phyloP scores from a whole-genome alignment of 2,888 invertebrate species.

The Caenorhabditis sp. region DNA sequence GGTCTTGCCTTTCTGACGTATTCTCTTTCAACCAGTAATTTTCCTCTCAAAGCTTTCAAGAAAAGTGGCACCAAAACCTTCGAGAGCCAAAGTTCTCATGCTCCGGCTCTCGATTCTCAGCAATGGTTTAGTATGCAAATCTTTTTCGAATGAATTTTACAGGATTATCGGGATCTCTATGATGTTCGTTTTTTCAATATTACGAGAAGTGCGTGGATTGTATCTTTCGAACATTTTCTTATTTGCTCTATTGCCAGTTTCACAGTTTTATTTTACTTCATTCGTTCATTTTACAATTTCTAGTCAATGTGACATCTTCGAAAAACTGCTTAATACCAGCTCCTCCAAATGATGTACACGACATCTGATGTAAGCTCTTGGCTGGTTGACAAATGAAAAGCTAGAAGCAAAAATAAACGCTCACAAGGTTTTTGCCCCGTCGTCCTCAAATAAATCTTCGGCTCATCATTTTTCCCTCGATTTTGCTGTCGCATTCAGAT shows the following conservation, averaged over 20 bases:
- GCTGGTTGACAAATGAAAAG: conserved; percentile 15
- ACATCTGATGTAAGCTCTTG: conserved; percentile 8
- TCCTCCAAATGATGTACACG: neutral
- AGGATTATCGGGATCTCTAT: conserved; percentile 5
- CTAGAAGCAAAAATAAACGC: conserved; percentile 15
- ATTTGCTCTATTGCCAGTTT: conserved; percentile 38
- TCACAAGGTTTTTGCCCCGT: conserved; percentile 17
- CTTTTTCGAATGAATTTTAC: neutral
- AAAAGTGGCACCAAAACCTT: conserved; percentile 2
- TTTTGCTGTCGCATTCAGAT: conserved; percentile 11
- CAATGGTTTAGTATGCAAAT: conserved; percentile 13
- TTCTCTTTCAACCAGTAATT: conserved; percentile 1
- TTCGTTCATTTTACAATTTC: conserved; percentile 2
- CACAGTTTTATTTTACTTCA: neutral
- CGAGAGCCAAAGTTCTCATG: conserved; percentile 6
- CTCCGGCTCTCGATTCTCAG: neutral
- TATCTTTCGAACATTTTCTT: conserved; percentile 33
- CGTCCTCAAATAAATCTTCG: conserved; percentile 29
- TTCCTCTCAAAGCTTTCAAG: neutral
- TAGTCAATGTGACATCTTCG: neutral
- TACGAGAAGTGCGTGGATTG: conserved; percentile 15
- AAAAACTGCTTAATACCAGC: conserved; percentile 1
- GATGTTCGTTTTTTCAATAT: conserved; percentile 42
- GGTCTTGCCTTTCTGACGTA: neutral
- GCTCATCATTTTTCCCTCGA: conserved; percentile 9